Evolutionary conservation across 2,888 invertebrate species (phyloP).

Genomic region (Dastarcus helophoroides): DNA sequence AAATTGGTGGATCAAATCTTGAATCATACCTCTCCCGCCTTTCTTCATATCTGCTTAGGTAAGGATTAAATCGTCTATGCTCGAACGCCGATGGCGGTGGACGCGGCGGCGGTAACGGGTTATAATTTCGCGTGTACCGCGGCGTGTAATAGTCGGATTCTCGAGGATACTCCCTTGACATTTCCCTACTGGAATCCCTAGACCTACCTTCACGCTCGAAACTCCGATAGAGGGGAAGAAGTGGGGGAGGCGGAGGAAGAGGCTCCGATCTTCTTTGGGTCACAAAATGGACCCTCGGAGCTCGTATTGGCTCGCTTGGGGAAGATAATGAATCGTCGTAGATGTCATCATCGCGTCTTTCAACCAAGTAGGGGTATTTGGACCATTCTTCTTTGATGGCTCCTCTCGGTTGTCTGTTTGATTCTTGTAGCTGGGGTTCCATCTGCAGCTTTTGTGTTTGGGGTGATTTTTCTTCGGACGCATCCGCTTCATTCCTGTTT

Average conservation of each 20-base stretch:
- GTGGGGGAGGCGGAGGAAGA: slow-evolving; percentile 16
- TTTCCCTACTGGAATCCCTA: slow-evolving; percentile 10
- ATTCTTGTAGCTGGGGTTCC: no score
- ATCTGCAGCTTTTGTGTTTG: no score
- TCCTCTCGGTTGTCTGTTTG: slow-evolving; percentile 43
- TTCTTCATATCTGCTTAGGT: slow-evolving; percentile 1
- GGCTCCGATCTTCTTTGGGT: slow-evolving; percentile 42
- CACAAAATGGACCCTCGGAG: slow-evolving; percentile 55
- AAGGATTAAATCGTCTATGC: no score
- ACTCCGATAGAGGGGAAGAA: slow-evolving; percentile 15
- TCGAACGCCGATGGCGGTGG: no score
- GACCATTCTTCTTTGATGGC: slow-evolving; percentile 51
- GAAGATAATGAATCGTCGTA: slow-evolving; percentile 41
- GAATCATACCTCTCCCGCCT: no score
- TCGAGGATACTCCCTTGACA: background rate
- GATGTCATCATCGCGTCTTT: slow-evolving; percentile 31
- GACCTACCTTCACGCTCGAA: slow-evolving; percentile 2
- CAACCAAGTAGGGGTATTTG: slow-evolving; percentile 44
- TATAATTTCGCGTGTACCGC: slow-evolving; percentile 14
- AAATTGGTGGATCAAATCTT: no score
- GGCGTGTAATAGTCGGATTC: slow-evolving; percentile 13
- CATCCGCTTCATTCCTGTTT: no score
- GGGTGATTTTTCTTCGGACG: no score
- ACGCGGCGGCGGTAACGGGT: slow-evolving; percentile 2
- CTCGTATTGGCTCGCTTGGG: slow-evolving; percentile 46